These are phyloP conservation scores for Protaetia brevitarsis DNA, from an alignment of 1,140 invertebrate species.

Conservation along the genomic window DNA sequence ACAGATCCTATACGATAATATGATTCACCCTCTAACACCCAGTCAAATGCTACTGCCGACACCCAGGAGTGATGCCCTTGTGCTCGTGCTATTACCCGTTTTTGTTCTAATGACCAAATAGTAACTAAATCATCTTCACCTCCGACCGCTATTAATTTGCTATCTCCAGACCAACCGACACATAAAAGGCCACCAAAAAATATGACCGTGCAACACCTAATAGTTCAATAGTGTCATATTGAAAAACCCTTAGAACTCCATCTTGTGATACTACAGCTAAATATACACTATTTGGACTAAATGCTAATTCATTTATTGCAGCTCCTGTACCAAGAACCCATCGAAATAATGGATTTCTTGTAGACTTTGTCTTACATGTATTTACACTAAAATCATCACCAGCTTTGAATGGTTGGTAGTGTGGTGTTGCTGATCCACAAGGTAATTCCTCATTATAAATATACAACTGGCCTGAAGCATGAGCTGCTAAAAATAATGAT, in stretches of 20 bases:
- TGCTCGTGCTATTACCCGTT: constrained; percentile 90
- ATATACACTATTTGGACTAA: constrained; percentile 91
- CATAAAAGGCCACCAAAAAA: constrained; percentile 94
- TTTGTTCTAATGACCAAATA: constrained; percentile 93
- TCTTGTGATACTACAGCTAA: constrained; percentile 93
- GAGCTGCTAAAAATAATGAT: constrained; percentile 90
- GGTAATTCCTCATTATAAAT: constrained; percentile 95
- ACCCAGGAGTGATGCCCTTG: constrained; percentile 97
- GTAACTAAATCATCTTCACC: constrained; percentile 99
- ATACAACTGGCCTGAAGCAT: constrained; percentile 96
- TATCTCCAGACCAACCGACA: constrained; percentile 97
- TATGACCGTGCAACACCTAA: constrained; percentile 89
- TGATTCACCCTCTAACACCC: constrained; percentile 43
- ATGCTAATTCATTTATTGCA: constrained; percentile 95
- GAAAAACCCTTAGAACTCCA: constrained; percentile 93
- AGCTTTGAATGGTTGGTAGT: constrained; percentile 93
- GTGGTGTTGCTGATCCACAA: constrained; percentile 75
- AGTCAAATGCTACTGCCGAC: constrained; percentile 95
- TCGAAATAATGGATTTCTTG: constrained; percentile 87
- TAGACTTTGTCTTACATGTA: constrained; percentile 95
- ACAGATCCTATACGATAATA: constrained; percentile 60
- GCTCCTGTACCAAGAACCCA: constrained; percentile 52
- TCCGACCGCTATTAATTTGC: constrained; percentile 91
- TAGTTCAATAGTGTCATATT: constrained; percentile 96
- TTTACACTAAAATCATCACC: constrained; percentile 92